Conservation (phyloP, 2,888 invertebrate genomes). For the Notodonta dromedarius region DNA sequence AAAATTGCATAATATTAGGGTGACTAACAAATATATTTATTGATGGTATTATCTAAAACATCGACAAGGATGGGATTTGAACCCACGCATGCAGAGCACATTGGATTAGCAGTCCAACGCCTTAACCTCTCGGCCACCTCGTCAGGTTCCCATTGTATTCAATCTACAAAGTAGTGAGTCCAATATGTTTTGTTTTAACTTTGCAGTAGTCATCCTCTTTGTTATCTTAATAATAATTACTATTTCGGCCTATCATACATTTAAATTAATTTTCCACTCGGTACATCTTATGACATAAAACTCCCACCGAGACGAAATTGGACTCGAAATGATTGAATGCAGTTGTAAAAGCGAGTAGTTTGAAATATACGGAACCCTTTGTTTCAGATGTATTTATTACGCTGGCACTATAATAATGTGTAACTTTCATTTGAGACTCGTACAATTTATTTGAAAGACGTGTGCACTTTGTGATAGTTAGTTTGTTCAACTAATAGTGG, state of each 20-base stretch:
- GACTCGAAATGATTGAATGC: conserved; percentile 80
- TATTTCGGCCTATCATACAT: too few species aligned
- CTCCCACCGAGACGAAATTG: conserved; percentile 65
- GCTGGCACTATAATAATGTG: conserved; percentile 39
- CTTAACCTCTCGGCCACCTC: too few species aligned
- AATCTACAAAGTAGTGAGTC: too few species aligned
- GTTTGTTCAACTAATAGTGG: not conserved
- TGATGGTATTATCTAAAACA: not conserved
- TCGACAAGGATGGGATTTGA: conserved; percentile 92
- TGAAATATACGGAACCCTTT: conserved; percentile 65
- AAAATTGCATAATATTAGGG: too few species aligned
- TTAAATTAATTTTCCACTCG: conserved; percentile 19
- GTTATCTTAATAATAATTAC: too few species aligned
- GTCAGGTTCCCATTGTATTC: too few species aligned
- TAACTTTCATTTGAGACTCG: conserved; percentile 41
- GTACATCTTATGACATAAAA: conserved; percentile 40
- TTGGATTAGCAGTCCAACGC: conserved; percentile 93
- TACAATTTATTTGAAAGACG: conserved; percentile 27
- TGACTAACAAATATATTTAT: too few species aligned
- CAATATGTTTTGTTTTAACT: too few species aligned
- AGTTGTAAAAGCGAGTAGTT: conserved; percentile 74
- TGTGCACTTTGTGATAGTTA: conserved; percentile 1
- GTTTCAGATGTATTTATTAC: conserved; percentile 59
- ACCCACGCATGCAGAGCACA: conserved; percentile 94
- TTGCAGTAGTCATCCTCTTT: too few species aligned